These are phyloP conservation scores for Lucifuga dentata DNA, from an alignment of 2,113 vertebrate genomes.

Conservation along the genomic window DNA sequence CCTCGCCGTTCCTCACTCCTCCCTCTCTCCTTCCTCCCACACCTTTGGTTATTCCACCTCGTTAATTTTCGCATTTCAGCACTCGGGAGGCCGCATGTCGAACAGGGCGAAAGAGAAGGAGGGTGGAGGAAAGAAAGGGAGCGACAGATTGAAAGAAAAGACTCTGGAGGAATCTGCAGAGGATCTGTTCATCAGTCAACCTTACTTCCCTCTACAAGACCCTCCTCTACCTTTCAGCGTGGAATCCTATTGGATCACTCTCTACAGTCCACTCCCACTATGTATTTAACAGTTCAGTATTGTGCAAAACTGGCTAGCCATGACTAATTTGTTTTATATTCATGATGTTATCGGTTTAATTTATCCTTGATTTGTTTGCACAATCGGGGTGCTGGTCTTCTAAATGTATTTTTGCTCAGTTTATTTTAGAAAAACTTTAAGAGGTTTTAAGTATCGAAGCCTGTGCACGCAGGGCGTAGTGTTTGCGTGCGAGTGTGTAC, in stretches of 20 bases:
- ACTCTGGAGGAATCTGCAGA: constrained; percentile 44
- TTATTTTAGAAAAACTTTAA: constrained; percentile 81
- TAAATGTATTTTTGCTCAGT: constrained; percentile 79
- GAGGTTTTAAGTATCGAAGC: constrained; percentile 79
- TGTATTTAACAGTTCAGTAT: constrained; percentile 79
- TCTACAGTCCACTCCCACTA: constrained; percentile 73
- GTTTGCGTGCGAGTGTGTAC: constrained; percentile 61
- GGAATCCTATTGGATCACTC: constrained; percentile 62
- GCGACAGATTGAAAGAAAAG: constrained; percentile 53
- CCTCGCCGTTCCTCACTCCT: constrained; percentile 65
- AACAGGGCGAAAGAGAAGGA: constrained; percentile 47
- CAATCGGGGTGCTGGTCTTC: constrained; percentile 77
- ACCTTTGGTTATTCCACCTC: constrained; percentile 44
- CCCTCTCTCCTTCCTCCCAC: constrained; percentile 59
- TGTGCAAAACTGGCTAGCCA: constrained; percentile 81
- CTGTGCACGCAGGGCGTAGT: constrained; percentile 70
- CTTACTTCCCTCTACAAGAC: constrained; percentile 66
- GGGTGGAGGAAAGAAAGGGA: constrained; percentile 42
- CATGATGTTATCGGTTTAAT: constrained; percentile 78
- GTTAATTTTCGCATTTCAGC: too few species aligned
- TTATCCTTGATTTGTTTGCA: constrained; percentile 81
- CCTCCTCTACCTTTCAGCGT: constrained; percentile 70
- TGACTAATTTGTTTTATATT: constrained; percentile 77
- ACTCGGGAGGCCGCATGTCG: too few species aligned
- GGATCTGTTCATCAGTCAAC: constrained; percentile 57